phyloP scores from a whole-genome alignment of 2,113 vertebrate genomes.

The Tragelaphus buxtoni region DNA sequence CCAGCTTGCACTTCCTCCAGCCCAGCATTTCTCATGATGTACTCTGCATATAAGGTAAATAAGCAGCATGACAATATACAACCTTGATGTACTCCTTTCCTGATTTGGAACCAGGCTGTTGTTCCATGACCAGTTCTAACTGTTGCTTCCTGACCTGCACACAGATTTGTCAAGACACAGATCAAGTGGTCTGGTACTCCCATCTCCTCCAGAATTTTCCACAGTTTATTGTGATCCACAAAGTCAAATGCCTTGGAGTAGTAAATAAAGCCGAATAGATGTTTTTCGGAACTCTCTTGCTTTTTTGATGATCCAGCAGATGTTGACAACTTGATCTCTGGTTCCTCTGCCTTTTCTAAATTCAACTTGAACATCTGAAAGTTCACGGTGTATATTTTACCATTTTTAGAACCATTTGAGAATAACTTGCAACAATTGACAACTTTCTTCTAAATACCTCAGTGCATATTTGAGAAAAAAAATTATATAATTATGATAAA shows the following conservation, averaged over 20 bases:
- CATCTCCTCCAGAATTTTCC: not conserved
- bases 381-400: not conserved
- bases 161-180: not conserved
- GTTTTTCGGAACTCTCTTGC: not conserved
- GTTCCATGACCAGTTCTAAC: not conserved
- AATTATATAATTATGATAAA: not conserved
- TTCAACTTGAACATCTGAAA: not conserved
- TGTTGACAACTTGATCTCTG: not conserved
- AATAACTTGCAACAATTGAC: not conserved
- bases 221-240: not conserved
- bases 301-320: not conserved
- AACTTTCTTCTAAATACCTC: not conserved
- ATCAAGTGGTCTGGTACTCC: not conserved
- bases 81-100: not conserved
- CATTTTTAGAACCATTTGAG: not conserved
- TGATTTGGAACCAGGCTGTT: accelerated
- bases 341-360: not conserved
- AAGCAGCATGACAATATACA: not conserved
- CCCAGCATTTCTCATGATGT: not conserved
- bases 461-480: not conserved
- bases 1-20: not conserved
- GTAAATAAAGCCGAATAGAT: not conserved
- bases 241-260: not conserved
- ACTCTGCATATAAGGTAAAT: not conserved
- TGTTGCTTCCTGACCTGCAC: not conserved